Evolutionary conservation across 1,140 invertebrate genomes (phyloP).

Genomic region (Pogonomyrmex barbatus): DNA sequence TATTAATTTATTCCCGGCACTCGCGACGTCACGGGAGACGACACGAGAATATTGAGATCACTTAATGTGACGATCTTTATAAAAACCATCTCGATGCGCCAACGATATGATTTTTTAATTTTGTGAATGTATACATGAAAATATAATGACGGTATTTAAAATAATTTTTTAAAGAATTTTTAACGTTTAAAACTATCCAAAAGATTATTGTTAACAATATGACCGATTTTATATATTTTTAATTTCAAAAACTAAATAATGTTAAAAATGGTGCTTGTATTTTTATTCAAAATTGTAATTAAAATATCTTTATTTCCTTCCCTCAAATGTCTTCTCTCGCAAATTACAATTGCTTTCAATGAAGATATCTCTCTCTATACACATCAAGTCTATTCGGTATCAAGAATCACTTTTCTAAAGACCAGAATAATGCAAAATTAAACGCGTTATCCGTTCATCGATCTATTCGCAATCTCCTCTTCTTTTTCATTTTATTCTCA

Average conservation of each 20-base stretch:
- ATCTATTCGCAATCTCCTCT: constrained; percentile 1
- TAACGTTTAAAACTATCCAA: not conserved
- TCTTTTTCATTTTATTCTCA: not conserved
- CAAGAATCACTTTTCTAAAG: not conserved
- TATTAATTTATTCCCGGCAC: constrained; percentile 57
- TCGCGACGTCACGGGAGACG: constrained; percentile 41
- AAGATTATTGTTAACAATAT: not conserved
- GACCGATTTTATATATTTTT: not conserved
- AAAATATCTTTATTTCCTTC: not conserved
- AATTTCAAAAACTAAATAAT: not conserved
- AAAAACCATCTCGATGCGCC: not conserved
- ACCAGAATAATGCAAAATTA: not conserved
- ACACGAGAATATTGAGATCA: constrained; percentile 53
- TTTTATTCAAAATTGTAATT: not conserved
- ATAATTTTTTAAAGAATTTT: constrained; percentile 4
- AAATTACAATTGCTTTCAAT: not conserved
- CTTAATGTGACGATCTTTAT: constrained; percentile 12
- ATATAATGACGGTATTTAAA: not conserved
- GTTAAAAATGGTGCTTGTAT: not conserved
- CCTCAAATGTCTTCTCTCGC: not conserved
- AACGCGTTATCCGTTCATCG: not conserved
- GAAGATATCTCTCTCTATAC: not conserved
- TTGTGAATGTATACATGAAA: not conserved
- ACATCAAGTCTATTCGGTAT: not conserved
- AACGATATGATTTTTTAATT: not conserved